phyloP scores from a whole-genome alignment of 2,888 invertebrate species.

The Habrosyne pyritoides region DNA sequence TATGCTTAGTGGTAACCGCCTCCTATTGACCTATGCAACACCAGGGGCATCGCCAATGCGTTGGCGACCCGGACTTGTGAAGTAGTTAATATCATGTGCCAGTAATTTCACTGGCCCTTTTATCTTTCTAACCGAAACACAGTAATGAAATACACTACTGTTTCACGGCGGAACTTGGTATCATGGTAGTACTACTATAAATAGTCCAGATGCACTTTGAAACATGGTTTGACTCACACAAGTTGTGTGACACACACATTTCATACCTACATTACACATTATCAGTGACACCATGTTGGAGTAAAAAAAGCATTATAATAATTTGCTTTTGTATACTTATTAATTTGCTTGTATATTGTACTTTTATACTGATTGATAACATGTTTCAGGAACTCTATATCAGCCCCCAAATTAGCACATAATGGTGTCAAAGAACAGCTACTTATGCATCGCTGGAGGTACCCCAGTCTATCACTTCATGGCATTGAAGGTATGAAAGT shows the following conservation, averaged over 20 bases:
- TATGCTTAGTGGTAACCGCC: no score
- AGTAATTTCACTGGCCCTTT: no score
- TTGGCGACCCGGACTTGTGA: no score
- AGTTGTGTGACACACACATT: no score
- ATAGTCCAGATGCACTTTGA: no score
- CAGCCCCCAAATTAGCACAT: constrained; percentile 87
- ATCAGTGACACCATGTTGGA: neutral
- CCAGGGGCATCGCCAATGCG: no score
- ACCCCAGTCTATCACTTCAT: constrained; percentile 96
- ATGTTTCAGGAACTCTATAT: constrained; percentile 84
- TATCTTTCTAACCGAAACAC: no score
- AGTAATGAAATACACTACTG: no score
- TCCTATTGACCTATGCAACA: no score
- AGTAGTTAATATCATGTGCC: no score
- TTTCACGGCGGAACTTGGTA: no score
- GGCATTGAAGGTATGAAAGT: constrained; percentile 91
- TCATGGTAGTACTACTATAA: no score
- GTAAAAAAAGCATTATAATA: neutral
- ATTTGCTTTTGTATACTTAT: neutral
- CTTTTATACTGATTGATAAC: neutral
- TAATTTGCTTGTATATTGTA: neutral
- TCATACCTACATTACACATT: neutral
- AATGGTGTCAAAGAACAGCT: constrained; percentile 91
- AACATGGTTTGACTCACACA: neutral
- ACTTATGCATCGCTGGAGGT: constrained; percentile 97